Conservation (phyloP, 2,888 invertebrate genomes). For the Iselma pallidipennis region DNA sequence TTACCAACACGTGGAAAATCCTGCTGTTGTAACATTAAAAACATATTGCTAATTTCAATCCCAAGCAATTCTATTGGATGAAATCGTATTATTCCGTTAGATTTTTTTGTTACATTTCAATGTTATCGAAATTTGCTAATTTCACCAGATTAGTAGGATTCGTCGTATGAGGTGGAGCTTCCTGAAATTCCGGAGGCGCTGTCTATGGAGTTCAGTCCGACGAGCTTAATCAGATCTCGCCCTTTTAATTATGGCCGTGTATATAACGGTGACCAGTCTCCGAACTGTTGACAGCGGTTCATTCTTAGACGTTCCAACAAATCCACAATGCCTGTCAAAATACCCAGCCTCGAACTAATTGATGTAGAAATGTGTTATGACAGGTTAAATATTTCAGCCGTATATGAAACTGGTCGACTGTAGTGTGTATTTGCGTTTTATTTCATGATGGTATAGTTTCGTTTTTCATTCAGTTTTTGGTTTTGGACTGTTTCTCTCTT, state of each 20-base stretch:
- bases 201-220: not conserved
- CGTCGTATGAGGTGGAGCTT: not conserved
- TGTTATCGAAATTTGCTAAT: too few species aligned
- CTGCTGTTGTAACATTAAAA: too few species aligned
- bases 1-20: too few species aligned
- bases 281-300: slow-evolving; percentile 12
- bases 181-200: not conserved
- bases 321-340: slow-evolving; percentile 26
- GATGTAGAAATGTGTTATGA: slow-evolving; percentile 26
- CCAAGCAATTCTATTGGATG: too few species aligned
- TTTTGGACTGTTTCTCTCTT: slow-evolving; percentile 2
- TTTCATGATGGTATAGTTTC: not conserved
- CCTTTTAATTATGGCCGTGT: slow-evolving; percentile 10
- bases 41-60: too few species aligned
- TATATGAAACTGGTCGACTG: not conserved
- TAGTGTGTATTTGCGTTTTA: not conserved
- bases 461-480: slow-evolving; percentile 7
- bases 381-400: slow-evolving; percentile 11
- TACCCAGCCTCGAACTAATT: slow-evolving; percentile 18
- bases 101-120: too few species aligned
- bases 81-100: too few species aligned
- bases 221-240: not conserved
- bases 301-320: slow-evolving; percentile 5
- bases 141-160: too few species aligned
- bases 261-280: not conserved